Conservation (phyloP, 2,113 vertebrate species). For the Amazona vittata region DNA sequence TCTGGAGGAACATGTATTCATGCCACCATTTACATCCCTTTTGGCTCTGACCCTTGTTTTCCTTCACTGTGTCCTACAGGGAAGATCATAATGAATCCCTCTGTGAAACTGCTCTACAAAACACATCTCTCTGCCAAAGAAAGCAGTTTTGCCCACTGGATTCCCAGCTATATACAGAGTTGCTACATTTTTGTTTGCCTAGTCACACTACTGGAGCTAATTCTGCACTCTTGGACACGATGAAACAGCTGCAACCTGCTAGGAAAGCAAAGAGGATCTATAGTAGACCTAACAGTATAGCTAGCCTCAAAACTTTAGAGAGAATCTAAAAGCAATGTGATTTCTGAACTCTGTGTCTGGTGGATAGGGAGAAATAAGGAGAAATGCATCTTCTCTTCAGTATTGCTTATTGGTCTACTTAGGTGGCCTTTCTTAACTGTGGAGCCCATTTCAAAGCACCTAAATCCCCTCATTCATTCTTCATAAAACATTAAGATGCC, state of each 20-base stretch:
- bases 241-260: conserved; percentile 21
- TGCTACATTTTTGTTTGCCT: background rate
- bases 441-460: background rate
- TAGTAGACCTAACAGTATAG: background rate
- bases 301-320: background rate
- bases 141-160: conserved; percentile 10
- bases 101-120: background rate
- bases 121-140: background rate
- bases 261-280: background rate
- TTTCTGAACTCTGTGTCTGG: background rate
- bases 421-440: background rate
- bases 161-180: conserved; percentile 8
- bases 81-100: background rate
- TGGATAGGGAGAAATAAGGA: background rate
- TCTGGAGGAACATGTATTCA: background rate
- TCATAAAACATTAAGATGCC: background rate
- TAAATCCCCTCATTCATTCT: background rate
- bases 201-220: background rate
- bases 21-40: background rate
- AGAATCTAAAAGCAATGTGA: background rate
- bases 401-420: background rate
- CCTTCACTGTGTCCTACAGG: background rate
- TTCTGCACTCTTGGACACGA: background rate
- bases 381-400: background rate
- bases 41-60: background rate